Evolutionary conservation across 1,140 invertebrate species (phyloP).

Genomic region (Lethrus apterus): DNA sequence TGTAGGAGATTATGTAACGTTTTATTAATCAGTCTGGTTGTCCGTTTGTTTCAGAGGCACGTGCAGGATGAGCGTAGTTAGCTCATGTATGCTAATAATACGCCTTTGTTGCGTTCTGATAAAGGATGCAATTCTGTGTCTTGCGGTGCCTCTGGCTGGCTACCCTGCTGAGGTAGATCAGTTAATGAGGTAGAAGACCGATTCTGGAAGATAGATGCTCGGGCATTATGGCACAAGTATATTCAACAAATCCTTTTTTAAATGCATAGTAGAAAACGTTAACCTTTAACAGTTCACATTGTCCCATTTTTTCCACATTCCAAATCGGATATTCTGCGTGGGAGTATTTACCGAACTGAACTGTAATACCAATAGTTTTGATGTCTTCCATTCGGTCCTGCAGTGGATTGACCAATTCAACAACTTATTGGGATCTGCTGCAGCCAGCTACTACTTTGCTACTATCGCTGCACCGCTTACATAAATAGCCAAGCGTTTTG

Average conservation of each 20-base stretch:
- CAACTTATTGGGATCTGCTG: constrained; percentile 32
- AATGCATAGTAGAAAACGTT: background rate
- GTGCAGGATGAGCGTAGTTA: constrained; percentile 53
- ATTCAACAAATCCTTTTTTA: constrained; percentile 13
- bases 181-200: constrained; percentile 38
- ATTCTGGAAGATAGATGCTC: constrained; percentile 26
- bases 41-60: constrained; percentile 69
- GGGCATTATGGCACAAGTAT: constrained; percentile 32
- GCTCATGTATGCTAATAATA: constrained; percentile 35
- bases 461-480: constrained; percentile 34
- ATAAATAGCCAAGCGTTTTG: constrained; percentile 25
- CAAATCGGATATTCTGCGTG: constrained; percentile 7
- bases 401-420: constrained; percentile 28
- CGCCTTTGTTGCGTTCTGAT: constrained; percentile 39
- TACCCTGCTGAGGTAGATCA: constrained; percentile 28
- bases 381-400: constrained; percentile 39
- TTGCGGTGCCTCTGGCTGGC: constrained; percentile 43
- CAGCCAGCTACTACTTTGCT: constrained; percentile 35
- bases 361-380: constrained; percentile 8
- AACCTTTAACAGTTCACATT: background rate
- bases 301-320: background rate
- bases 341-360: constrained; percentile 7
- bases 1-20: too few relatives aligned
- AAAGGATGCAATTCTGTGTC: constrained; percentile 40
- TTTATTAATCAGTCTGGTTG: constrained; percentile 54